Evolutionary conservation across 2,113 vertebrate genomes (phyloP).

Genomic region (Sorex fumeus): DNA sequence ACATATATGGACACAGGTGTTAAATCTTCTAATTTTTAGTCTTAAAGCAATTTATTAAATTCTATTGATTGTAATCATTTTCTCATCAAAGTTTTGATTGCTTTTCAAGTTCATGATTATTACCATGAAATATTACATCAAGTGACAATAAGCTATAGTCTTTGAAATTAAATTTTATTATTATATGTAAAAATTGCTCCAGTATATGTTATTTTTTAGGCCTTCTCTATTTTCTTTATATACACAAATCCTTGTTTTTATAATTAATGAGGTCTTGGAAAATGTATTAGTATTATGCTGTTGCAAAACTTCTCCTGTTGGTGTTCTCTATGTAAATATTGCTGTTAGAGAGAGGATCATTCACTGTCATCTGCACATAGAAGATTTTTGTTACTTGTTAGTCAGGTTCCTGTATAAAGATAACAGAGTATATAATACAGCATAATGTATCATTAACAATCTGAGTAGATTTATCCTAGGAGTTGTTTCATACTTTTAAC

Average conservation of each 20-base stretch:
- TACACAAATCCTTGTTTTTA: neutral
- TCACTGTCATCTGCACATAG: slow-evolving; percentile 3
- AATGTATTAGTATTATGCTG: neutral
- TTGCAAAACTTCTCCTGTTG: neutral
- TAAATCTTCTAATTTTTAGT: neutral
- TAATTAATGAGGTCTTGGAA: neutral
- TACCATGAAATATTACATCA: slow-evolving; percentile 29
- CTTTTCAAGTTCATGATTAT: slow-evolving; percentile 28
- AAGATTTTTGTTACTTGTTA: neutral
- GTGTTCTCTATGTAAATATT: neutral
- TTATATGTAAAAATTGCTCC: neutral
- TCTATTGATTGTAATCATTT: neutral
- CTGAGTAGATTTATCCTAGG: neutral
- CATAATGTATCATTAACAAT: neutral
- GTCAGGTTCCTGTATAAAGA: slow-evolving; percentile 19
- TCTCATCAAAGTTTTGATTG: neutral
- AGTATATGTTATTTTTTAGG: slow-evolving; percentile 31
- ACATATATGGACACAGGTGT: neutral
- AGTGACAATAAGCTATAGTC: neutral
- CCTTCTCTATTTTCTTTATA: slow-evolving; percentile 12
- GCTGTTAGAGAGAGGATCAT: neutral
- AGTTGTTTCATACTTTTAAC: neutral
- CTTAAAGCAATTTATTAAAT: slow-evolving; percentile 2
- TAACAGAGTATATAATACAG: neutral
- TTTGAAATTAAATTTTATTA: slow-evolving; percentile 45